Evolutionary conservation across 2,888 invertebrate genomes (phyloP).

Genomic region (Sphinx pinastri): DNA sequence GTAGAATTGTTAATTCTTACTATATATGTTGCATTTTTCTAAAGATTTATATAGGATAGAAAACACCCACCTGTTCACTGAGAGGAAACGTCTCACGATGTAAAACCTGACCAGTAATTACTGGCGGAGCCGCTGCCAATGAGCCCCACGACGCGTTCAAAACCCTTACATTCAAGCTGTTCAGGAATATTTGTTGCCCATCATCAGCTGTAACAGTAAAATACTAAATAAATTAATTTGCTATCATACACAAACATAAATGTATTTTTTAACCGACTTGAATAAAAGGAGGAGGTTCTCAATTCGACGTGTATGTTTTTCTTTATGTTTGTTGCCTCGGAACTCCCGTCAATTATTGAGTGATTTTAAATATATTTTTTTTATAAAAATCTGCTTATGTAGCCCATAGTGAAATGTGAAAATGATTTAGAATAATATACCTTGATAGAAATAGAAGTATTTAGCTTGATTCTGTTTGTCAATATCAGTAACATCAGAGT

Average conservation of each 20-base stretch:
- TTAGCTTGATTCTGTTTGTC: conserved; percentile 79
- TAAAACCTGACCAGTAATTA: conserved; percentile 90
- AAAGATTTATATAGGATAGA: too few species aligned
- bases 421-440: conserved; percentile 64
- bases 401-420: neutral
- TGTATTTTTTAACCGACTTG: too few species aligned
- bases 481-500: conserved; percentile 55
- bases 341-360: too few species aligned
- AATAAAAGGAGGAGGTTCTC: too few species aligned
- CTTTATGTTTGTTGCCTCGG: too few species aligned
- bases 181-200: conserved; percentile 96
- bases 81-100: conserved; percentile 94
- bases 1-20: too few species aligned
- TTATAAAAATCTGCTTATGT: too few species aligned
- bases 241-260: too few species aligned
- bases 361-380: too few species aligned
- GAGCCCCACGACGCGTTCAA: conserved; percentile 93
- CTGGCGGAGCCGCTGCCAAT: conserved; percentile 89
- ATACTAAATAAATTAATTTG: neutral
- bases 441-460: conserved; percentile 93
- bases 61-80: conserved; percentile 79
- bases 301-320: too few species aligned
- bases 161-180: conserved; percentile 95
- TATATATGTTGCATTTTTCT: too few species aligned
- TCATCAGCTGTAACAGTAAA: conserved; percentile 86